A percentile compares a stretch with the other conserved stretches of the same genome.
Conservation (phyloP, 2,113 vertebrate genomes). For the Accipiter virgatus region DNA sequence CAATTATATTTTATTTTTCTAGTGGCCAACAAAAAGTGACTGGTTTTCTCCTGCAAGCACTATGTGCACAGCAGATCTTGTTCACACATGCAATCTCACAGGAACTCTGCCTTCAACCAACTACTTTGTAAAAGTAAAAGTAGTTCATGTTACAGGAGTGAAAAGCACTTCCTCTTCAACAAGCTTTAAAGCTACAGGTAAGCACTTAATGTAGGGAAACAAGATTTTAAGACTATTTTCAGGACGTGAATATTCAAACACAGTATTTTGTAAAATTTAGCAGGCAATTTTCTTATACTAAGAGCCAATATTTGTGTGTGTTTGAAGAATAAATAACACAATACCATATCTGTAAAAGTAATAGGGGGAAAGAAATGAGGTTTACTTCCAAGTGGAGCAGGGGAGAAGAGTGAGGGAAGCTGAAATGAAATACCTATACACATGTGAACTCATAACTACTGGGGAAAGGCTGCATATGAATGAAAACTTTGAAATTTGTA, state of each 20-base stretch:
- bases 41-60: constrained; percentile 55
- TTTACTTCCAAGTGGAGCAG: neutral
- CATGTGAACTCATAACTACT: neutral
- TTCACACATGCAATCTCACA: constrained; percentile 60
- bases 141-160: constrained; percentile 61
- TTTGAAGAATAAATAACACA: neutral
- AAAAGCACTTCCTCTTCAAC: constrained; percentile 58
- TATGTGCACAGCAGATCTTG: neutral
- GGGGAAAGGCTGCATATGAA: neutral
- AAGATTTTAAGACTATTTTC: neutral
- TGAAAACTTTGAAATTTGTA: neutral
- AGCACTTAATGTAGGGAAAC: neutral
- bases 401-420: neutral
- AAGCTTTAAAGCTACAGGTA: constrained; percentile 74
- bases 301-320: neutral
- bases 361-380: neutral
- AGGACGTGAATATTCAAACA: neutral
- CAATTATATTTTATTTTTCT: constrained; percentile 13
- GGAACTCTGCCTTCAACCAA: constrained; percentile 53
- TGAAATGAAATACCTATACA: neutral
- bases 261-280: neutral
- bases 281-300: neutral
- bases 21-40: constrained; percentile 51
- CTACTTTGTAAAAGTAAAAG: constrained; percentile 60
- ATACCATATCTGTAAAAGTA: neutral